Evolutionary conservation across 2,888 invertebrate genomes (phyloP).

Genomic region (Nezara viridula): DNA sequence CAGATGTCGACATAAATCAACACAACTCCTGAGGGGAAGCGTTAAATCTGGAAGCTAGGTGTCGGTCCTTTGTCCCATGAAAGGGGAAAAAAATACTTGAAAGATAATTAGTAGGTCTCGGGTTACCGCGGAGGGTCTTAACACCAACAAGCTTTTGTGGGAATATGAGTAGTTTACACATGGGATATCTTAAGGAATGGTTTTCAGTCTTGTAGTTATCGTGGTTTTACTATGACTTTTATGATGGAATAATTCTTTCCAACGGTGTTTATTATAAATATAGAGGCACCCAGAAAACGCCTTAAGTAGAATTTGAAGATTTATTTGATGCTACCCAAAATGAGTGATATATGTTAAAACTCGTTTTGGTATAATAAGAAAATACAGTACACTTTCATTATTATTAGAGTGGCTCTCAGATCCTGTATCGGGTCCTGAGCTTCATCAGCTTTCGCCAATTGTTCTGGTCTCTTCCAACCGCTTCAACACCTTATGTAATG

Average conservation of each 20-base stretch:
- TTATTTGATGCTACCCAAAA: too few species aligned
- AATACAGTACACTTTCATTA: too few species aligned
- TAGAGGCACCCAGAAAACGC: too few species aligned
- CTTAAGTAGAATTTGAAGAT: too few species aligned
- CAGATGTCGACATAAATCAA: conserved; percentile 48
- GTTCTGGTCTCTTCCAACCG: too few species aligned
- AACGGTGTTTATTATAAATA: background rate
- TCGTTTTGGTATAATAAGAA: too few species aligned
- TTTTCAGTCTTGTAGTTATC: background rate
- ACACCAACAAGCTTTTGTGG: conserved; percentile 14
- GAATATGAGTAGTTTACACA: conserved; percentile 25
- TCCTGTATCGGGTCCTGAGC: too few species aligned
- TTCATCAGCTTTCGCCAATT: too few species aligned
- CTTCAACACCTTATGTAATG: too few species aligned
- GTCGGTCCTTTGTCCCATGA: background rate
- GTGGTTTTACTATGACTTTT: background rate
- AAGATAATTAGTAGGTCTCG: conserved; percentile 46
- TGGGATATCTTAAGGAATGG: background rate
- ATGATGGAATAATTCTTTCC: background rate
- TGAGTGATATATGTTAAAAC: too few species aligned
- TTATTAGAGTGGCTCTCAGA: too few species aligned
- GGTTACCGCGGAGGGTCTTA: background rate
- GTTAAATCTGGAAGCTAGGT: conserved; percentile 49
- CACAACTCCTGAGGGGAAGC: conserved; percentile 43
- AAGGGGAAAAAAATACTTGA: conserved; percentile 27